A percentile compares a stretch with the other conserved stretches of the same genome.
phyloP scores from a whole-genome alignment of 2,113 vertebrate species.

The Zosterops borbonicus region DNA sequence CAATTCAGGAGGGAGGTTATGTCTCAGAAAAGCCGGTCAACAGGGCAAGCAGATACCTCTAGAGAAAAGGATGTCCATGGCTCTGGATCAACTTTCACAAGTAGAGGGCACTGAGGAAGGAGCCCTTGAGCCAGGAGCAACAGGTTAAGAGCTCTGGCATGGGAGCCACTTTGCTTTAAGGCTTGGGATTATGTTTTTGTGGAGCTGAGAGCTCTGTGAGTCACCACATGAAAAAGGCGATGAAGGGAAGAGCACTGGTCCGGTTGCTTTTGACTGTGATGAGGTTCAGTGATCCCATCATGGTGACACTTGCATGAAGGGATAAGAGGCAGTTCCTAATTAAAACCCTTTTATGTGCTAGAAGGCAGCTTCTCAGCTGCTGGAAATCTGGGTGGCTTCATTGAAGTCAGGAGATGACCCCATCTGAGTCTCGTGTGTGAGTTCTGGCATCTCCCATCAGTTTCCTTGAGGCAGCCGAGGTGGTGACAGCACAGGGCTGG shows the following conservation, averaged over 20 bases:
- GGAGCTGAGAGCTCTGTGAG: neutral
- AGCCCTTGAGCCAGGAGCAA: neutral
- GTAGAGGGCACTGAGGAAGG: neutral
- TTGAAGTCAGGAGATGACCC: conserved; percentile 8
- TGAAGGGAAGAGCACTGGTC: neutral
- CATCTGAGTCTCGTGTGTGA: neutral
- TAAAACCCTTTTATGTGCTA: conserved; percentile 35
- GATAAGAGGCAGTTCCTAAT: conserved; percentile 31
- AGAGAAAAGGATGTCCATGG: neutral
- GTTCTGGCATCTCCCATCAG: neutral
- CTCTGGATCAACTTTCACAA: neutral
- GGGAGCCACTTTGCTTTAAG: neutral
- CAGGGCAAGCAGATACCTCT: neutral
- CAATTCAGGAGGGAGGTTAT: neutral
- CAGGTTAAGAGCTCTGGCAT: neutral
- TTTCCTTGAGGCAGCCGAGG: neutral
- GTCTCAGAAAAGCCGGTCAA: neutral
- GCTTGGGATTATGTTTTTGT: neutral
- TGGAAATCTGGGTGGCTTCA: conserved; percentile 42
- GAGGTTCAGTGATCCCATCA: conserved; percentile 26
- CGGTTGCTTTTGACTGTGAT: neutral
- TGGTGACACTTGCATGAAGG: neutral
- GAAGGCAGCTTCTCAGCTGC: conserved; percentile 2
- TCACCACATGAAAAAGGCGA: conserved; percentile 22
- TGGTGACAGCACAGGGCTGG: neutral